Conservation (phyloP, 2,113 vertebrate species). For the Collichthys lucidus region DNA sequence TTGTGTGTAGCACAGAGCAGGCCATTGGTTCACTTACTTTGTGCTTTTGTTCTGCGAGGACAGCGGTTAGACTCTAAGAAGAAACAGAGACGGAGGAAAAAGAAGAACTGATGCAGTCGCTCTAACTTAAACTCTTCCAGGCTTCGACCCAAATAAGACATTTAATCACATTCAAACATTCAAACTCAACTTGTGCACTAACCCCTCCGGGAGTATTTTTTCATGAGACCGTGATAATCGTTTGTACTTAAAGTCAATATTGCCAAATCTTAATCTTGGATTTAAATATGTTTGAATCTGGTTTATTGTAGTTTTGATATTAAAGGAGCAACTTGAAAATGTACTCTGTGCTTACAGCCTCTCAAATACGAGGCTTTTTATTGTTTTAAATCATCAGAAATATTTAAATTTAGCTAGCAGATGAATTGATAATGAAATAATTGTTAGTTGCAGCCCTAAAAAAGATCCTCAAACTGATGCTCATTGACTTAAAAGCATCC, state of each 20-base stretch:
- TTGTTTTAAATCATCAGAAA: too few species aligned
- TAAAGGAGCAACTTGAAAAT: not conserved
- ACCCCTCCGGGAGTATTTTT: not conserved
- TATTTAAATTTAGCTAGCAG: not conserved
- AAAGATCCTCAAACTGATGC: not conserved
- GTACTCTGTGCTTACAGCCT: not conserved
- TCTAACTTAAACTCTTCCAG: slow-evolving; percentile 14
- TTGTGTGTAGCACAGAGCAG: slow-evolving; percentile 37
- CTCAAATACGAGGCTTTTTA: too few species aligned
- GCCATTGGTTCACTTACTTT: slow-evolving; percentile 18
- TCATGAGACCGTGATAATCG: not conserved
- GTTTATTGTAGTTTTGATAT: not conserved
- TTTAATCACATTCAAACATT: slow-evolving; percentile 25
- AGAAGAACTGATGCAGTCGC: not conserved
- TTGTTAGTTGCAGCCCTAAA: not conserved
- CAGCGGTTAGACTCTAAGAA: slow-evolving; percentile 24
- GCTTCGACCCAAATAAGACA: not conserved
- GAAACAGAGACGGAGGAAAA: not conserved
- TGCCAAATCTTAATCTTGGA: not conserved
- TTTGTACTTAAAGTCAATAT: not conserved
- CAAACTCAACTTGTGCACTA: not conserved
- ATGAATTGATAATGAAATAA: not conserved
- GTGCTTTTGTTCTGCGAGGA: slow-evolving; percentile 29
- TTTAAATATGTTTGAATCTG: not conserved
- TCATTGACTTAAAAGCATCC: not conserved